Evolutionary conservation across 2,797 vertebrate species (phyloP), one percentile per base, ranked within the genome.

Genomic region (Cynopterus sphinx): DNA sequence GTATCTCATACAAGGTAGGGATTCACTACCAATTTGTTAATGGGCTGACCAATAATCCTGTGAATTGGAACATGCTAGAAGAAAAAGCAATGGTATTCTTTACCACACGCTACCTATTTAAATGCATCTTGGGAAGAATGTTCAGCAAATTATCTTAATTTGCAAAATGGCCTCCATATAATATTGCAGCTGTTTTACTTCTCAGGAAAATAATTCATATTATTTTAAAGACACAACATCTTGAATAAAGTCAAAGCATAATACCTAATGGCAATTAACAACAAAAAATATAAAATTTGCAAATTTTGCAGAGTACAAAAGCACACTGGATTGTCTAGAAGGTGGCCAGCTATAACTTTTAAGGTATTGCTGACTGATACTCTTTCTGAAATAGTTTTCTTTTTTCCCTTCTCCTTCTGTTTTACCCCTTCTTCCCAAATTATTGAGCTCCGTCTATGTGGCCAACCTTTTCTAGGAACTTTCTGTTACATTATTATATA

Each of bases 101-200:
- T 77, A 49, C 55, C 77, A 82, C 16, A 41, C 82, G 51, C 78
- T 41, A 91, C 84, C 90, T 89, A 79, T 95, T 97, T 96, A 96
- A 95, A 84, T 88, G 89, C 70, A n/a, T 85, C 79, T 85, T 95
- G 90, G 79, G 71, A 87, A 94, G 96, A 97, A 95, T 97, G 73
- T 95, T 96, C 82, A 85, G 88, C 85, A 97, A 96, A 96, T 97
- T 97, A 95, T 73, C 83, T 97, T 95, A 97, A 97, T 97, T 97
- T 95, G 92, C 61, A 95, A 90, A 95, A 94, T 87, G 96, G 93
- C 82, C 90, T 97, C 78, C 94, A 67, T 96, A 65, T 92, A 92
- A 95, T 68, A 81, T 90, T 96, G 87, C 94, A 97, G 96, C 93
- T 97, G 68, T 96, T 97, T 63, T 26, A 77, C 49, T 84, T 94